phyloP scores from a whole-genome alignment of 2,113 vertebrate species.

The Azemiops feae region DNA sequence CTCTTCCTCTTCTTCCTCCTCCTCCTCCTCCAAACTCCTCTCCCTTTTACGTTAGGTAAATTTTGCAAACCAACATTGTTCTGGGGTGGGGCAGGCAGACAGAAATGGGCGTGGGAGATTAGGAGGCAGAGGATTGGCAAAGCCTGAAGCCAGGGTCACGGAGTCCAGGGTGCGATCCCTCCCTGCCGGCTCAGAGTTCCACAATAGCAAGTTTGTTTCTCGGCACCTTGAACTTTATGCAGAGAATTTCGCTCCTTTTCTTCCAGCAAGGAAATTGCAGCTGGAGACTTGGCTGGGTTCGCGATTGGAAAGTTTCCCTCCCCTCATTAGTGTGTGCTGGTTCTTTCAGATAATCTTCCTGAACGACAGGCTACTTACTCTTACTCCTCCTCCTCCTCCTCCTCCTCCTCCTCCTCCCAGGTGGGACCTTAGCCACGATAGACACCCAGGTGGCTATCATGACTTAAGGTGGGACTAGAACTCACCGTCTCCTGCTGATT shows the following conservation, averaged over 20 bases:
- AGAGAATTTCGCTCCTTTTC: not conserved
- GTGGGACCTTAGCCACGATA: no score
- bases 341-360: not conserved
- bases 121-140: not conserved
- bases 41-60: not conserved
- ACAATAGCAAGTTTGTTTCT: not conserved
- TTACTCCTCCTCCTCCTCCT: no score
- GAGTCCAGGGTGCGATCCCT: not conserved
- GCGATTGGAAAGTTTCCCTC: not conserved
- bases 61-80: not conserved
- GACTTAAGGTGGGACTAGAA: no score
- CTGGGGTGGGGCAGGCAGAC: not conserved
- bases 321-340: not conserved
- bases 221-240: not conserved
- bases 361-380: not conserved
- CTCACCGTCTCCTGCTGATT: no score
- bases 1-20: no score
- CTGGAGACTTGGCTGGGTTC: not conserved
- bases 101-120: not conserved
- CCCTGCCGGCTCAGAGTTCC: not conserved
- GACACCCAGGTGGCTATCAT: no score
- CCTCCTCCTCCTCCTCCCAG: no score
- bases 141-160: not conserved
- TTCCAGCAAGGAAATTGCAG: not conserved
- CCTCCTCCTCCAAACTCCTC: not conserved